Evolutionary conservation across 2,797 vertebrate species (phyloP).

Genomic region (Schizopygopsis malacanthus): DNA sequence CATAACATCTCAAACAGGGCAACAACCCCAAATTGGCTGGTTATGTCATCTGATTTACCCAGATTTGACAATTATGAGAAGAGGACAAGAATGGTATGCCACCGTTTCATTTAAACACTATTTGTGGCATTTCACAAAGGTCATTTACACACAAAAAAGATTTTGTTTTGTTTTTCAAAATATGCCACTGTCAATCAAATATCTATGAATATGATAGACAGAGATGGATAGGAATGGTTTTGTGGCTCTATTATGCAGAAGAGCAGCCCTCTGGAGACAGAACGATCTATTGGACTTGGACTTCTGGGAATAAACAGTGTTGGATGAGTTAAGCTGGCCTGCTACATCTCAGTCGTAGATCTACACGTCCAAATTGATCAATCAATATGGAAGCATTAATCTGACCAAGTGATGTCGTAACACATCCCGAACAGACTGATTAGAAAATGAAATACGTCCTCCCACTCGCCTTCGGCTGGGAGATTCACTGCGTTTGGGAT

Average conservation of each 20-base stretch:
- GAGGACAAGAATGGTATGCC: not conserved
- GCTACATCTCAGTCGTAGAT: slow-evolving; percentile 63
- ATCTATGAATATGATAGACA: not conserved
- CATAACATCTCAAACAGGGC: not conserved
- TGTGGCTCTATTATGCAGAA: not conserved
- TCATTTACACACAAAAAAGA: not conserved
- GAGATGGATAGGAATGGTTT: not conserved
- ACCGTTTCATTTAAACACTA: not conserved
- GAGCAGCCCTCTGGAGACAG: not conserved
- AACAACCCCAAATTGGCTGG: not conserved
- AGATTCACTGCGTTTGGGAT: slow-evolving; percentile 40
- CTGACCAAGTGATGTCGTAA: slow-evolving; percentile 57
- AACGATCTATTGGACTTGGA: slow-evolving; percentile 15
- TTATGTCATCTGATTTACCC: not conserved
- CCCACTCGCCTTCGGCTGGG: slow-evolving; percentile 15
- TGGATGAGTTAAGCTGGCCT: slow-evolving; percentile 23
- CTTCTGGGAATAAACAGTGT: slow-evolving; percentile 45
- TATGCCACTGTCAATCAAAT: slow-evolving; percentile 13
- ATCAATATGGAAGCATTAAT: slow-evolving; percentile 71
- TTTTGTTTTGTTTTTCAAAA: not conserved
- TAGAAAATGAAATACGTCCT: slow-evolving; percentile 69
- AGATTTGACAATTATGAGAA: not conserved
- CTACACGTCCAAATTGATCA: slow-evolving; percentile 60
- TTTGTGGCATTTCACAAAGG: slow-evolving; percentile 14
- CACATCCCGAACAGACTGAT: slow-evolving; percentile 66